Percentiles rank a stretch among this genome's conserved stretches.
phyloP scores from a whole-genome alignment of 2,888 invertebrate species.

The Euproctis similis region DNA sequence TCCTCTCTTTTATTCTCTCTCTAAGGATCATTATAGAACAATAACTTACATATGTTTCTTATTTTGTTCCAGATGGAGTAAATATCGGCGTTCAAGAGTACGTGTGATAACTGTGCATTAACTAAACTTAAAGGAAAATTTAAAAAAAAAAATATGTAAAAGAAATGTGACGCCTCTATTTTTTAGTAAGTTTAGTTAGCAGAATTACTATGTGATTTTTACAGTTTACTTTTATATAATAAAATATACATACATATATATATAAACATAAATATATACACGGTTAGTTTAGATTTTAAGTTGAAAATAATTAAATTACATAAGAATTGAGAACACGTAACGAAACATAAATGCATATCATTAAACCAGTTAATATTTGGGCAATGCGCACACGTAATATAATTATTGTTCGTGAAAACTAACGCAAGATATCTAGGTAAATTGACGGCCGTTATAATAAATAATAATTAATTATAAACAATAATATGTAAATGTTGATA shows the following conservation, averaged over 20 bases:
- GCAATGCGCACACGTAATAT: slow-evolving; percentile 7
- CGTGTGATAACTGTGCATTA: slow-evolving; percentile 64
- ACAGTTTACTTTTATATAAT: slow-evolving; percentile 44
- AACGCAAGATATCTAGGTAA: slow-evolving; percentile 10
- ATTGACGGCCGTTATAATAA: slow-evolving; percentile 4
- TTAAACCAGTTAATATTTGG: slow-evolving; percentile 13
- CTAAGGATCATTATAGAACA: too few species aligned
- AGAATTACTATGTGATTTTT: slow-evolving; percentile 69
- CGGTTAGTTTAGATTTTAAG: slow-evolving; percentile 41
- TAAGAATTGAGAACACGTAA: slow-evolving; percentile 29
- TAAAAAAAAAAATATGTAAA: too few species aligned
- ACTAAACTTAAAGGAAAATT: slow-evolving; percentile 34
- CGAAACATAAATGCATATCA: slow-evolving; percentile 20
- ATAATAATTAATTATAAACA: too few species aligned
- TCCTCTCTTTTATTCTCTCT: too few species aligned
- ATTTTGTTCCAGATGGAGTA: slow-evolving; percentile 56
- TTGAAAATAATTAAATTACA: slow-evolving; percentile 19
- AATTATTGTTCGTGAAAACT: slow-evolving; percentile 4
- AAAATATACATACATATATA: too few species aligned
- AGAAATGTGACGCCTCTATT: slow-evolving; percentile 37
- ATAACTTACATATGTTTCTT: too few species aligned
- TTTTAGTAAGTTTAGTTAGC: slow-evolving; percentile 56
- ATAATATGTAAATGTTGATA: not conserved
- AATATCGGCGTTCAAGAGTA: slow-evolving; percentile 27
- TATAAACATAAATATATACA: too few species aligned